Evolutionary conservation across 2,888 invertebrate genomes (phyloP).

Genomic region (Crioceris asparagi): DNA sequence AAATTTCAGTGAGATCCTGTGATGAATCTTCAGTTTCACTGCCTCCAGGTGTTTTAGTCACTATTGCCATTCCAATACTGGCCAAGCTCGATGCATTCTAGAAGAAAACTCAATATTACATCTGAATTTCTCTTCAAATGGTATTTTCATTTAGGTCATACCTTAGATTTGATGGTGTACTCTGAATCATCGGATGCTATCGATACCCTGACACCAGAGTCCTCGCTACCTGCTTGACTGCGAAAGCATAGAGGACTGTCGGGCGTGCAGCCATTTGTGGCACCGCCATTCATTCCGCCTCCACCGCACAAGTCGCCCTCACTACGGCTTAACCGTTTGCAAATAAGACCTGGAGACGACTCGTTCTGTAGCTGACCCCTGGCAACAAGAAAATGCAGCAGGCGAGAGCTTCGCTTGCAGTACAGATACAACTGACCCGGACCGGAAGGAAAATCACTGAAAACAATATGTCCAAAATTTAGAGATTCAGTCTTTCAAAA

Average conservation of each 20-base stretch:
- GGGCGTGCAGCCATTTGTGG: slow-evolving; percentile 19
- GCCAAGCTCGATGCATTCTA: slow-evolving; percentile 31
- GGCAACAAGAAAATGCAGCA: slow-evolving; percentile 39
- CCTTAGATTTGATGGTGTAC: slow-evolving; percentile 27
- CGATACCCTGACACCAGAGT: slow-evolving; percentile 34
- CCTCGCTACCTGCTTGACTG: slow-evolving; percentile 32
- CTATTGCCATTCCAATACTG: slow-evolving; percentile 32
- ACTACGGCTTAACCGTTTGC: slow-evolving; percentile 39
- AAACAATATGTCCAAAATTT: slow-evolving; percentile 12
- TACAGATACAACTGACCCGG: slow-evolving; percentile 43
- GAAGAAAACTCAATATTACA: slow-evolving; percentile 9
- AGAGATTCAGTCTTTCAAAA: too few species aligned
- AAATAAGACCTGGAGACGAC: slow-evolving; percentile 10
- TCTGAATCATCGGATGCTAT: slow-evolving; percentile 34
- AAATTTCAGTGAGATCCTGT: slow-evolving; percentile 27
- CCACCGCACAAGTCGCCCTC: slow-evolving; percentile 40
- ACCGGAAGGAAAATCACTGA: slow-evolving; percentile 43
- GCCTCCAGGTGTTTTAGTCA: slow-evolving; percentile 36
- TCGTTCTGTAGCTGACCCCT: slow-evolving; percentile 36
- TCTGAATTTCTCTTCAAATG: too few species aligned
- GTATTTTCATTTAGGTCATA: too few species aligned
- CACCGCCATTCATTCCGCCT: slow-evolving; percentile 16
- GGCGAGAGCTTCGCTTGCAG: slow-evolving; percentile 37
- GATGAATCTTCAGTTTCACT: slow-evolving; percentile 36
- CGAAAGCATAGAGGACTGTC: slow-evolving; percentile 31